Percentiles rank a stretch among this genome's conserved stretches.
phyloP scores from a whole-genome alignment of 2,113 vertebrate genomes.

The Salvator merianae region DNA sequence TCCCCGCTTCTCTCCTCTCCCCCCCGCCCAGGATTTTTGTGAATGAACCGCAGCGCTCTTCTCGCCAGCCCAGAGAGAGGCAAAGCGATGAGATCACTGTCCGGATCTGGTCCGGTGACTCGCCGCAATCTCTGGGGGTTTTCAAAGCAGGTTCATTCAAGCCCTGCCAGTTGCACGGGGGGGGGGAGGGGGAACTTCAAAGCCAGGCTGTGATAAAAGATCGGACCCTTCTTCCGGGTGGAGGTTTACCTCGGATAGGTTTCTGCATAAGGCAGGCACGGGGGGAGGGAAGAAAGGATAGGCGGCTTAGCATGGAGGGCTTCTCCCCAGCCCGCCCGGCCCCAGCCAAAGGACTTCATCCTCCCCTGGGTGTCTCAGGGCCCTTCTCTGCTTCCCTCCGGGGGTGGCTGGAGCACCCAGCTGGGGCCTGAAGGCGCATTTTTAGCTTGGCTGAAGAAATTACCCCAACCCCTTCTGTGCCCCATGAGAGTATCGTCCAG shows the following conservation, averaged over 20 bases:
- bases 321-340: too few species aligned
- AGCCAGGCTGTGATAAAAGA: constrained; percentile 23
- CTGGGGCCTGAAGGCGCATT: not conserved
- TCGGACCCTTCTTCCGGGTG: not conserved
- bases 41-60: constrained; percentile 76
- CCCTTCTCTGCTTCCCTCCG: not conserved
- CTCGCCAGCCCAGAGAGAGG: constrained; percentile 75
- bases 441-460: not conserved
- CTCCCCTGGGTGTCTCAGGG: not conserved
- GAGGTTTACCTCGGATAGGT: not conserved
- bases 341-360: too few species aligned
- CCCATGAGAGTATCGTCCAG: too few species aligned
- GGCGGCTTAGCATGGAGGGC: not conserved
- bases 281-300: not conserved
- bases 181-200: constrained; percentile 44
- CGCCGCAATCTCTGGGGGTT: constrained; percentile 66
- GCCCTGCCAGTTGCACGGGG: constrained; percentile 68
- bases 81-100: constrained; percentile 70
- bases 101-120: constrained; percentile 76
- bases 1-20: not conserved
- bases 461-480: not conserved
- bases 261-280: constrained; percentile 17
- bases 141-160: constrained; percentile 69
- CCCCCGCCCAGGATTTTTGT: constrained; percentile 58
- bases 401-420: not conserved